These are phyloP conservation scores for Nasonia oneida DNA, from an alignment of 2,888 invertebrate species.

Conservation along the genomic window DNA sequence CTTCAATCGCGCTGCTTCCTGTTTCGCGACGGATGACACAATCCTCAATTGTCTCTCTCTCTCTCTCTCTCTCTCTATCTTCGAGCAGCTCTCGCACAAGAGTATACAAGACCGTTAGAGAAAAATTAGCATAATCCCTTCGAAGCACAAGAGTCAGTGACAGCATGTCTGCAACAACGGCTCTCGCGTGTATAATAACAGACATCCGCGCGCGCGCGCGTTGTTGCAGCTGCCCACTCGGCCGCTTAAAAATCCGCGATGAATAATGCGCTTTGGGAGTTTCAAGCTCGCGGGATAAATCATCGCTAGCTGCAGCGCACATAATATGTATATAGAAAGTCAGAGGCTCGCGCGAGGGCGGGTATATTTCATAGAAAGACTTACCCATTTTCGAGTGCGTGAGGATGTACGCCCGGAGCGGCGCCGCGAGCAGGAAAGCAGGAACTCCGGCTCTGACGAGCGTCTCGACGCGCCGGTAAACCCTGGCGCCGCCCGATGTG, in stretches of 20 bases:
- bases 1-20: background rate
- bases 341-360: no score
- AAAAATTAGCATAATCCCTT: conserved; percentile 18
- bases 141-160: background rate
- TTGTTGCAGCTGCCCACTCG: conserved; percentile 1
- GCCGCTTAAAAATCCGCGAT: conserved; percentile 1
- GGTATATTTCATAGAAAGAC: conserved; percentile 47
- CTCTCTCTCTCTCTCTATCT: background rate
- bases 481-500: conserved; percentile 74
- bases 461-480: conserved; percentile 76
- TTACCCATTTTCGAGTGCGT: conserved; percentile 78
- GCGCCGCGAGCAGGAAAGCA: conserved; percentile 76
- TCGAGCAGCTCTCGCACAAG: background rate
- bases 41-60: background rate
- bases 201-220: background rate
- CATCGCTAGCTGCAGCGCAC: conserved; percentile 13
- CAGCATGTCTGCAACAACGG: conserved; percentile 12
- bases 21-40: conserved; percentile 1
- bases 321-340: background rate
- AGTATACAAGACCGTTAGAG: conserved; percentile 1
- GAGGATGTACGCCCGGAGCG: conserved; percentile 76
- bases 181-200: conserved; percentile 15
- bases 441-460: conserved; percentile 77
- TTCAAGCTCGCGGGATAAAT: conserved; percentile 33
- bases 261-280: conserved; percentile 39